Evolutionary conservation across 2,797 vertebrate species (phyloP).

Genomic region (Falco rusticolus): DNA sequence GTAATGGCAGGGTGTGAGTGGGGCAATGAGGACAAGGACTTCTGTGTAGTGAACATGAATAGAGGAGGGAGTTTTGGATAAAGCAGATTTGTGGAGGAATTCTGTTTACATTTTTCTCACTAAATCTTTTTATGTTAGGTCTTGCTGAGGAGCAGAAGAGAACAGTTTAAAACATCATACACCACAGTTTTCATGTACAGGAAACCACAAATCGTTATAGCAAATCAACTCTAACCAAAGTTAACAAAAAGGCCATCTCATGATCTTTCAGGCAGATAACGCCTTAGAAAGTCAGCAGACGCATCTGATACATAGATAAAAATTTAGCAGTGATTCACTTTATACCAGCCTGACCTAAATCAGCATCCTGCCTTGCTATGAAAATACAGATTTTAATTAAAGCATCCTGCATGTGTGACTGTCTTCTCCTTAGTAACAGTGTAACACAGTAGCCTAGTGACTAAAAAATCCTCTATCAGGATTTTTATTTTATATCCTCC

Average conservation of each 20-base stretch:
- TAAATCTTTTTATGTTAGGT: neutral
- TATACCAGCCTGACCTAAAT: neutral
- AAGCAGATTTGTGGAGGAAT: neutral
- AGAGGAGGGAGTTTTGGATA: neutral
- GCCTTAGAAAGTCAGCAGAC: neutral
- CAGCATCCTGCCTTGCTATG: neutral
- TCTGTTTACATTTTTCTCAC: neutral
- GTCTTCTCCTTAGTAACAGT: constrained; percentile 1
- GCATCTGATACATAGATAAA: neutral
- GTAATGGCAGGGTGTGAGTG: rapidly evolving
- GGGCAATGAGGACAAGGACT: neutral
- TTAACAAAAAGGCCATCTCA: neutral
- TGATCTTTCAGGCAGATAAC: neutral
- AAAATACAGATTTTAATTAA: constrained; percentile 21
- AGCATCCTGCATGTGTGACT: neutral
- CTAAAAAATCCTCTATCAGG: neutral
- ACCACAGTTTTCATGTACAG: neutral
- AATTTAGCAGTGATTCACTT: neutral
- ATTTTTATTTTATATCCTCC: constrained; percentile 13
- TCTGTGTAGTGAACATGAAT: neutral
- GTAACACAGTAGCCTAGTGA: neutral
- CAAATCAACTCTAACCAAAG: neutral
- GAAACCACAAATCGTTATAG: neutral
- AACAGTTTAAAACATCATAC: neutral
- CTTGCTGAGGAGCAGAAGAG: neutral